Evolutionary conservation across 37 sponge, comb jelly and placozoan genomes (phyloP).

Genomic region (Ephydatia muelleri): DNA sequence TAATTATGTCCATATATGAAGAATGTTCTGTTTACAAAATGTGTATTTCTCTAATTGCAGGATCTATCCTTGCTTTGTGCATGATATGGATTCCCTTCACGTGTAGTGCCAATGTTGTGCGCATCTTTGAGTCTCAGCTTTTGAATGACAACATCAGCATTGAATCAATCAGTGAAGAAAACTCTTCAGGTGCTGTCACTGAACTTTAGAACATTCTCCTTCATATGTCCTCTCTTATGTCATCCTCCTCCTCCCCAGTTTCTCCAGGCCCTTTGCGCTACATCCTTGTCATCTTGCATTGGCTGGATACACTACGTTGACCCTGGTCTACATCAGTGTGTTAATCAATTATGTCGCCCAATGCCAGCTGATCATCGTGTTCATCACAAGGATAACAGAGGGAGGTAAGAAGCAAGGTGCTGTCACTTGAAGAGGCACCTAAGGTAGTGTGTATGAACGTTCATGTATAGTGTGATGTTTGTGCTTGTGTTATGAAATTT

Average conservation of each 20-base stretch:
- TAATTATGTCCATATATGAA: not conserved
- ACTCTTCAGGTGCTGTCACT: not conserved
- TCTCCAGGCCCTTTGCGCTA: conserved; percentile 11
- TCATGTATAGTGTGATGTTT: too few relatives aligned
- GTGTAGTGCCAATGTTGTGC: conserved; percentile 19
- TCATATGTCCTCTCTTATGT: too few relatives aligned
- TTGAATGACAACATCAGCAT: conserved; percentile 15
- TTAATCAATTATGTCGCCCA: conserved; percentile 66
- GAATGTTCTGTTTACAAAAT: not conserved
- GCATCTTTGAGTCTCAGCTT: conserved; percentile 52
- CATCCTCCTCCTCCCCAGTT: too few relatives aligned
- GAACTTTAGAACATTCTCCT: too few relatives aligned
- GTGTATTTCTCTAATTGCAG: conserved; percentile 11
- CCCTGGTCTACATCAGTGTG: conserved; percentile 73
- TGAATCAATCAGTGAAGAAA: not conserved
- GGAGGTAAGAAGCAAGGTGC: conserved; percentile 46
- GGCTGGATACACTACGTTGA: conserved; percentile 59
- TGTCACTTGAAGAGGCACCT: conserved; percentile 46
- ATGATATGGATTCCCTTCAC: conserved; percentile 59
- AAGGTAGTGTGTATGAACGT: conserved; percentile 23
- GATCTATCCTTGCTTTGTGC: conserved; percentile 41
- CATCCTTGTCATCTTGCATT: conserved; percentile 32
- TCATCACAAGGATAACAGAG: conserved; percentile 53
- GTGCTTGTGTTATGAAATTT: too few relatives aligned
- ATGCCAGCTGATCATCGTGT: conserved; percentile 63